These are phyloP conservation scores for Xiphophorus couchianus DNA, from an alignment of 2,113 vertebrate genomes.

Conservation along the genomic window DNA sequence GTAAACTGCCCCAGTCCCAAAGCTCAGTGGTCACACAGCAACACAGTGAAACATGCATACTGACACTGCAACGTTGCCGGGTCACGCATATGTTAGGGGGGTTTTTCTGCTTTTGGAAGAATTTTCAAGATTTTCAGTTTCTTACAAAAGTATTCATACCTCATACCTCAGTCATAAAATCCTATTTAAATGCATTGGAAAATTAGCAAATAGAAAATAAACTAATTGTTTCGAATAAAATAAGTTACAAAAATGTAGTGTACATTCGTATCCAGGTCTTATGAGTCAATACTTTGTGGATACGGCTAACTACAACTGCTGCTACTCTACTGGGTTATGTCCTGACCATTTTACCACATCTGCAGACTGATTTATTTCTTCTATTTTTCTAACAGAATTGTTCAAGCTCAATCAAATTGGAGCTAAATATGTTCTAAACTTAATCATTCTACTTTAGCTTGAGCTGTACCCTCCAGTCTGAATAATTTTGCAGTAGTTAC, in stretches of 20 bases:
- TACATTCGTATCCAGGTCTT: neutral
- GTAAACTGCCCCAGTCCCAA: slow-evolving; percentile 12
- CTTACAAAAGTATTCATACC: neutral
- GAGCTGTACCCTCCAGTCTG: neutral
- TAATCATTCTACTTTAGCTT: neutral
- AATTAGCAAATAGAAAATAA: neutral
- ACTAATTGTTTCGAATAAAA: no score
- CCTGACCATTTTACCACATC: neutral
- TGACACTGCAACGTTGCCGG: neutral
- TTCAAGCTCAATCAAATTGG: neutral
- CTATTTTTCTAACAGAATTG: neutral
- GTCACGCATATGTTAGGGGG: slow-evolving; percentile 26
- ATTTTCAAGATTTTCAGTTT: slow-evolving; percentile 28
- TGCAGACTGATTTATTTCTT: neutral
- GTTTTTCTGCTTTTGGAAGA: slow-evolving; percentile 2
- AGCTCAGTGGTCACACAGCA: slow-evolving; percentile 12
- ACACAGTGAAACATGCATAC: slow-evolving; percentile 10
- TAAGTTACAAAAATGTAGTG: no score
- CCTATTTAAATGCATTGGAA: neutral
- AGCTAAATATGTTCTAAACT: neutral
- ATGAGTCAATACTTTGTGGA: neutral
- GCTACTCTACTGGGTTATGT: neutral
- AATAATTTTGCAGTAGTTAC: neutral
- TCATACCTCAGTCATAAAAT: no score
- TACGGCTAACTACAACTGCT: neutral